Evolutionary conservation across 2,888 invertebrate genomes (phyloP), one percentile per base, ranked within the genome.

Genomic region (Norana najaformis): DNA sequence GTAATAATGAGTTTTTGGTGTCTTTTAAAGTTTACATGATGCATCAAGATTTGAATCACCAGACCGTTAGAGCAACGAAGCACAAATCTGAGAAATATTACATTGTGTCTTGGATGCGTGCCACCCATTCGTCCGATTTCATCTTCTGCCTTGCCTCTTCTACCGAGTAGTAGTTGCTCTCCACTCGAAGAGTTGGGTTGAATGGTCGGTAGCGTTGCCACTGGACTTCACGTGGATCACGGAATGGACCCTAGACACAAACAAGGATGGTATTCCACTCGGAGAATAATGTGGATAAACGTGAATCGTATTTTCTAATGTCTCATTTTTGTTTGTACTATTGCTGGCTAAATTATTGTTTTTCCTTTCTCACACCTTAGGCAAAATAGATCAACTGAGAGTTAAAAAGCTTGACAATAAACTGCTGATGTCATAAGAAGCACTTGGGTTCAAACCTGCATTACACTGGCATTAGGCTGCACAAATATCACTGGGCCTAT

Each of bases 41-140:
- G 41, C 41, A 41, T 41, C 23, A 47, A 2, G 2, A 47, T 47
- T 47, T 11, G 20, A 47, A 16, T 4, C 1, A 23, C 23, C 47
- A 47, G 2, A 23, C 47, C 1, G 47, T n/a, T n/a, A n/a, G n/a
- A n/a, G n/a, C n/a, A n/a, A n/a, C n/a, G n/a, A n/a, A n/a, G n/a
- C n/a, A n/a, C n/a, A n/a, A n/a, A n/a, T n/a, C n/a, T n/a, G 47
- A 5, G 11, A 23, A n/a, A 69, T 13, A 69, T 88, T 83, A 95
- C 95, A 92, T 92, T 89, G 94, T 92, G 92, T 95, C 95, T 91
- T 94, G 93, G 88, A 95, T 89, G 89, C 94, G 91, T 16, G 93
- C 93, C 37, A 94, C 93, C 95, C 94, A 94, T 92, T 95, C 95
- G 53, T 94, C 93, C 18, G 93, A 92, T 91, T 94, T 94, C 93